phyloP scores from a whole-genome alignment of 1,140 invertebrate species.

The Penaeus chinensis region DNA sequence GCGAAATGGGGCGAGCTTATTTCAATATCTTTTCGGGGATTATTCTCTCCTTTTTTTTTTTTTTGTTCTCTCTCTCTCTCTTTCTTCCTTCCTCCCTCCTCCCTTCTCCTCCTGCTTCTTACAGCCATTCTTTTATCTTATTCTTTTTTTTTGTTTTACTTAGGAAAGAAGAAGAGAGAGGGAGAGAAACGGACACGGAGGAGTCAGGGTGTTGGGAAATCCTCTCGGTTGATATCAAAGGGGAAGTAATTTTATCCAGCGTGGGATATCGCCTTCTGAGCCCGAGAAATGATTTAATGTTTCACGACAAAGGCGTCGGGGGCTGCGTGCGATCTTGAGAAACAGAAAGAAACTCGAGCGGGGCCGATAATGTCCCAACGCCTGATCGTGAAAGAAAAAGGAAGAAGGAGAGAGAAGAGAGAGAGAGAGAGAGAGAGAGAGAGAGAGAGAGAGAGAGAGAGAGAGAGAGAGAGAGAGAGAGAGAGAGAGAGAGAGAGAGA shows the following conservation, averaged over 20 bases:
- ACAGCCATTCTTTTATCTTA: not conserved
- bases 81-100: not conserved
- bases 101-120: not conserved
- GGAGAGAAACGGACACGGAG: not conserved
- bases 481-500: not conserved
- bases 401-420: not conserved
- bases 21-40: not conserved
- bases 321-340: too few relatives aligned
- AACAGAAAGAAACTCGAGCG: too few relatives aligned
- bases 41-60: conserved; percentile 1
- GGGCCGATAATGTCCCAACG: too few relatives aligned
- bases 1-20: not conserved
- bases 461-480: not conserved
- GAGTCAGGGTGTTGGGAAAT: too few relatives aligned
- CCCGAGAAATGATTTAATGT: too few relatives aligned
- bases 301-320: too few relatives aligned
- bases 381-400: not conserved
- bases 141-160: not conserved
- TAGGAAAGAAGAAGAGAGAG: not conserved
- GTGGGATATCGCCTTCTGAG: too few relatives aligned
- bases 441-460: too few relatives aligned
- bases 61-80: not conserved
- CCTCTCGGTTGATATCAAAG: too few relatives aligned
- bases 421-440: not conserved
- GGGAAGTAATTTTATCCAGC: not conserved